Conservation (phyloP, 2,888 invertebrate genomes). For the Patella caerulea region DNA sequence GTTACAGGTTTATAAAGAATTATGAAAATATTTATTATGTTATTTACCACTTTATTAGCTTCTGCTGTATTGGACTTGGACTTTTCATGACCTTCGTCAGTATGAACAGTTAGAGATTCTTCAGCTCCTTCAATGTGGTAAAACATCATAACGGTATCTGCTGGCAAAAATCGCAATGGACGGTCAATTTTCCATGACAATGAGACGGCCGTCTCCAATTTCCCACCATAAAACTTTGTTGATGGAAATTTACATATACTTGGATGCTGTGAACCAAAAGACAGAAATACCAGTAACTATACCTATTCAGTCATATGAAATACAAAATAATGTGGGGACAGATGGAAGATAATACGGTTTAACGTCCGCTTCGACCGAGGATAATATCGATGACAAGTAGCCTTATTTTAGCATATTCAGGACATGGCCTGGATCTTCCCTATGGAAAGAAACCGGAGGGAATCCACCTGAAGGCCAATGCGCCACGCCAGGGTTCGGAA, state of each 20-base stretch:
- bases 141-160: conserved; percentile 32
- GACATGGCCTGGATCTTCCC: too few species aligned
- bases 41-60: conserved; percentile 52
- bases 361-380: too few species aligned
- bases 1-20: too few species aligned
- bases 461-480: too few species aligned
- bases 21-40: neutral
- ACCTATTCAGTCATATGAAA: too few species aligned
- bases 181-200: conserved; percentile 23
- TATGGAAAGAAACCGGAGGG: too few species aligned
- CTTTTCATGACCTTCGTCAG: conserved; percentile 58
- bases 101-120: conserved; percentile 49
- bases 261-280: conserved; percentile 45
- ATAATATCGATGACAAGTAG: too few species aligned
- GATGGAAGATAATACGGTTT: too few species aligned
- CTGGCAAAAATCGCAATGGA: conserved; percentile 29
- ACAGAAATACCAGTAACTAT: too few species aligned
- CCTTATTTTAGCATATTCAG: too few species aligned
- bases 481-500: too few species aligned
- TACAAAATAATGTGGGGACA: too few species aligned
- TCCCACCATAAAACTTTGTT: conserved; percentile 49
- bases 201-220: conserved; percentile 34
- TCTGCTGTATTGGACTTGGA: conserved; percentile 58
- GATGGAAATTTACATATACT: conserved; percentile 58
- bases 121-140: conserved; percentile 59